These are phyloP conservation scores for Tanytarsus gracilentus DNA, from an alignment of 2,888 invertebrate species.

Conservation along the genomic window DNA sequence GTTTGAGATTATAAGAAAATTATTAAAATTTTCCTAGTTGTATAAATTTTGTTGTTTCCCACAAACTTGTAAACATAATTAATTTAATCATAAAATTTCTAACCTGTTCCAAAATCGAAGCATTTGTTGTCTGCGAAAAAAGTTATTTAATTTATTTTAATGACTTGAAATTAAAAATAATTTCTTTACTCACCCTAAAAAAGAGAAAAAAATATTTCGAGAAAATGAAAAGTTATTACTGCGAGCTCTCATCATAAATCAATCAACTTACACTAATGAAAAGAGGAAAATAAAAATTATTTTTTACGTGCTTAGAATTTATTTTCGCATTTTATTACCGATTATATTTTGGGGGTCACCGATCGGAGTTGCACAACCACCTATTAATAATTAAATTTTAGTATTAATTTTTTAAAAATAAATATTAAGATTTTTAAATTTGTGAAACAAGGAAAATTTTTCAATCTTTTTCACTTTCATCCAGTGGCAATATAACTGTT, in stretches of 20 bases:
- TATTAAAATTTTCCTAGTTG: too few relatives aligned
- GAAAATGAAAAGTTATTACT: too few relatives aligned
- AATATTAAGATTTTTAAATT: too few relatives aligned
- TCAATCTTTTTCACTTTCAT: too few relatives aligned
- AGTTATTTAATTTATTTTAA: background rate
- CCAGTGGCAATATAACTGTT: too few relatives aligned
- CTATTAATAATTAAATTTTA: too few relatives aligned
- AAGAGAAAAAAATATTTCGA: background rate
- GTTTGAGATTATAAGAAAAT: too few relatives aligned
- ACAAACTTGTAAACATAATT: too few relatives aligned
- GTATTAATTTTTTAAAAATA: too few relatives aligned
- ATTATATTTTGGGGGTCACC: conserved; percentile 67
- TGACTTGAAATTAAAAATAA: background rate
- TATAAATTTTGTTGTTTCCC: too few relatives aligned
- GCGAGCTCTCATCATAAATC: background rate
- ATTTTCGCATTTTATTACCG: conserved; percentile 64
- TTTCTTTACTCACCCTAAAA: background rate
- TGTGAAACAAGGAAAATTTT: too few relatives aligned
- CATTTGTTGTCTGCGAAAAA: background rate
- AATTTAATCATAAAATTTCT: conserved; percentile 8
- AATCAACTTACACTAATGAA: background rate
- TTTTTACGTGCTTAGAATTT: conserved; percentile 10
- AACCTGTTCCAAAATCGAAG: conserved; percentile 10
- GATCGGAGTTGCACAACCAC: conserved; percentile 61
- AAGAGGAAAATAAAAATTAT: conserved; percentile 14